Conservation (phyloP, 2,888 invertebrate species). For the Dryobotodes eremita region DNA sequence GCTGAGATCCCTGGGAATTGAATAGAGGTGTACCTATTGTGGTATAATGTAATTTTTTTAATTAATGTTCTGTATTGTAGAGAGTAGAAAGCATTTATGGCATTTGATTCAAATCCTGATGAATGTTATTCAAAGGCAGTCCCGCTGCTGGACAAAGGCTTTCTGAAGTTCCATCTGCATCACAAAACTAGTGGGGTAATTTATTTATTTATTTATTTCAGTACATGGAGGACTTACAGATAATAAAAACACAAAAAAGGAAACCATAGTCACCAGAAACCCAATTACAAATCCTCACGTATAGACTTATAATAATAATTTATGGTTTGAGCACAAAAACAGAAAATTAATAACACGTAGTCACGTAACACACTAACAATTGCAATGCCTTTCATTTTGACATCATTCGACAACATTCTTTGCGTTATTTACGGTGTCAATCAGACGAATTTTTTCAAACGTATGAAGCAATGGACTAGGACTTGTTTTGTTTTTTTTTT, state of each 20-base stretch:
- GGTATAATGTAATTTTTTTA: not conserved
- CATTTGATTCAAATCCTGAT: not conserved
- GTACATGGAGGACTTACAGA: no score
- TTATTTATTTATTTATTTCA: no score
- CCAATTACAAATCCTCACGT: no score
- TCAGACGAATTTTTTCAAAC: not conserved
- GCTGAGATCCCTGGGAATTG: not conserved
- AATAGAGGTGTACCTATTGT: not conserved
- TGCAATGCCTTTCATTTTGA: not conserved
- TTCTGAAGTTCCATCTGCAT: not conserved
- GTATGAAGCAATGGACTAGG: not conserved
- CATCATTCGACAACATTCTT: not conserved
- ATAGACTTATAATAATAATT: no score
- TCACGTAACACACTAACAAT: not conserved
- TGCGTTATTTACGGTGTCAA: not conserved
- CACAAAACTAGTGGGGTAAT: no score
- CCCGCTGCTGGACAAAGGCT: not conserved
- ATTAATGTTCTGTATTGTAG: conserved; percentile 5
- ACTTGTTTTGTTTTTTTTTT: no score
- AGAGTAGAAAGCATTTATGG: not conserved
- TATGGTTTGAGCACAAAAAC: no score
- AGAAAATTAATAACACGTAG: no score
- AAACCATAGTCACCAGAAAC: no score
- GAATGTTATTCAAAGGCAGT: not conserved
- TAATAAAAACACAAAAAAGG: no score